Conservation (phyloP, 2,888 invertebrate genomes). For the Biston betularia region DNA sequence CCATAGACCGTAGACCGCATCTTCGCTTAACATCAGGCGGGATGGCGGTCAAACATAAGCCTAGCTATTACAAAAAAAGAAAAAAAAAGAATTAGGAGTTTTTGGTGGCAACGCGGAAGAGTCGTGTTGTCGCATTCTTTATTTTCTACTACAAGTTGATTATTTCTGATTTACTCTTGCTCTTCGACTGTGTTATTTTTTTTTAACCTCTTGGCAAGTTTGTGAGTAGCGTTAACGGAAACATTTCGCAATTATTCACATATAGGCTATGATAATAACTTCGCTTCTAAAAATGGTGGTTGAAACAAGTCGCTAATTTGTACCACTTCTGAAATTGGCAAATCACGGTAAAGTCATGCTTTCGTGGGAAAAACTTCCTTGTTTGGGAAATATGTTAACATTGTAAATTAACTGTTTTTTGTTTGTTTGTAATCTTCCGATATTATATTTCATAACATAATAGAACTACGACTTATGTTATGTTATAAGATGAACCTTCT, state of each 20-base stretch:
- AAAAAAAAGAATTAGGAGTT: no score
- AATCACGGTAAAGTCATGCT: conserved; percentile 3
- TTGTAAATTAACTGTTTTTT: neutral
- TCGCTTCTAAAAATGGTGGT: conserved; percentile 1
- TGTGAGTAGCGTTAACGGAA: neutral
- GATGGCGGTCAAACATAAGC: no score
- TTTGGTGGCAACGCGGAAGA: no score
- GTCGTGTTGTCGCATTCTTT: no score
- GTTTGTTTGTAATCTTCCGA: neutral
- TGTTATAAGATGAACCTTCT: neutral
- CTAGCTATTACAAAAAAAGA: no score
- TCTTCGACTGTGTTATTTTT: no score
- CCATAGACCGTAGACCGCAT: no score
- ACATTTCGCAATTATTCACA: neutral
- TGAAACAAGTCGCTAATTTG: conserved; percentile 4
- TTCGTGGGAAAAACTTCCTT: conserved; percentile 27
- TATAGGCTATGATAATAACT: neutral
- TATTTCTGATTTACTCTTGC: no score
- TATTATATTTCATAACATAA: neutral
- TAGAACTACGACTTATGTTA: no score
- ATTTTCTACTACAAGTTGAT: no score
- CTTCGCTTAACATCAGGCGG: no score
- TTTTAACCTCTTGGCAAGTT: no score
- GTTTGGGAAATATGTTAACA: conserved; percentile 11
- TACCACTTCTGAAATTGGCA: conserved; percentile 1